Percentiles rank a stretch among this genome's conserved stretches.
Evolutionary conservation across 2,888 invertebrate species (phyloP).

Genomic region (Laspeyria flexula): DNA sequence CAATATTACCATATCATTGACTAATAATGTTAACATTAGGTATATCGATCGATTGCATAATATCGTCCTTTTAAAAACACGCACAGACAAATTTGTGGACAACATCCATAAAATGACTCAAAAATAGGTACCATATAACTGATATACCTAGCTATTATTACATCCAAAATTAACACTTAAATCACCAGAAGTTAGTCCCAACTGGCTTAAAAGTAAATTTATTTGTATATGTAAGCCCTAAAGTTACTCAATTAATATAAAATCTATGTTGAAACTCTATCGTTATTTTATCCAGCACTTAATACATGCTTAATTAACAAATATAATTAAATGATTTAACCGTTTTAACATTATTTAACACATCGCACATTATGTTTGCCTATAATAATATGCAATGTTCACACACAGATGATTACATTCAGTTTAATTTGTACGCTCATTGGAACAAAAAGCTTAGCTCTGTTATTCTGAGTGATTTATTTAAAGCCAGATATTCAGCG

Average conservation of each 20-base stretch:
- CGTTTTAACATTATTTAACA: neutral
- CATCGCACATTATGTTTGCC: neutral
- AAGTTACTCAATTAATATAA: neutral
- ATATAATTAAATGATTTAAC: neutral
- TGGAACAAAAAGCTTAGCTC: conserved; percentile 43
- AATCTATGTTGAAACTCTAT: neutral
- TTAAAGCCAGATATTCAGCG: conserved; percentile 38
- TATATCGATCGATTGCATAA: neutral
- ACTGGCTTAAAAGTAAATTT: neutral
- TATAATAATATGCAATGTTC: neutral
- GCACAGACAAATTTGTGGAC: no score
- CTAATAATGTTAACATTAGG: neutral
- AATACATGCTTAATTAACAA: neutral
- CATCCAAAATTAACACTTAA: no score
- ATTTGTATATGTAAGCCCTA: neutral
- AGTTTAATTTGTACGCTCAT: conserved; percentile 50
- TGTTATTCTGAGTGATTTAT: conserved; percentile 48
- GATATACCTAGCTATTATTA: no score
- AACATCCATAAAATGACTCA: no score
- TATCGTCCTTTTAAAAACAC: no score
- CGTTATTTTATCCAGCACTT: neutral
- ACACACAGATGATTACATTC: conserved; percentile 39
- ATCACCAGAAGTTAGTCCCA: neutral
- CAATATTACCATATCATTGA: neutral
- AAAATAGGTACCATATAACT: no score